phyloP scores from a whole-genome alignment of 2,888 invertebrate genomes.

The Ceramica pisi region DNA sequence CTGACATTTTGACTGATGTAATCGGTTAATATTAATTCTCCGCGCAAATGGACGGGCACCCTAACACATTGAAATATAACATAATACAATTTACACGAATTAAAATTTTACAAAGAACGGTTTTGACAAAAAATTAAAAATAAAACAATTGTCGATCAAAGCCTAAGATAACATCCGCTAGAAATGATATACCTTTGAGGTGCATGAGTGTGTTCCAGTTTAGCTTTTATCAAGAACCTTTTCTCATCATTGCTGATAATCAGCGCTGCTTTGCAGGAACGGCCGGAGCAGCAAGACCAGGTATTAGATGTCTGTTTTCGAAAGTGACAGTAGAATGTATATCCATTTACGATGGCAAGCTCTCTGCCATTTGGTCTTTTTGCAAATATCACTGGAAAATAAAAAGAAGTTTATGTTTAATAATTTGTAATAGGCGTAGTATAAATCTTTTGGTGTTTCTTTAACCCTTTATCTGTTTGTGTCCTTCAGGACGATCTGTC shows the following conservation, averaged over 20 bases:
- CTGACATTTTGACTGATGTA: too few species aligned
- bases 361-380: constrained; percentile 62
- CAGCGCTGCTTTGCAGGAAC: constrained; percentile 64
- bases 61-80: too few species aligned
- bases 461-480: too few species aligned
- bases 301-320: constrained; percentile 37
- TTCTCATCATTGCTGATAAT: constrained; percentile 34
- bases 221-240: constrained; percentile 11
- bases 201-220: constrained; percentile 18
- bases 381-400: constrained; percentile 50
- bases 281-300: constrained; percentile 71
- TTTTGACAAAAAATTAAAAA: too few species aligned
- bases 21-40: too few species aligned
- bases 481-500: too few species aligned
- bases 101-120: neutral
- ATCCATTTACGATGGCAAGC: constrained; percentile 68
- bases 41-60: too few species aligned
- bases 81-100: too few species aligned
- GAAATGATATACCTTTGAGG: constrained; percentile 17
- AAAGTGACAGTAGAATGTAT: constrained; percentile 66
- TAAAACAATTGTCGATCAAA: neutral
- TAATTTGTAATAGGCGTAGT: too few species aligned
- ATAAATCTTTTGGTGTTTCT: too few species aligned
- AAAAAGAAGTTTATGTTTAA: neutral
- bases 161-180: constrained; percentile 13